Evolutionary conservation across 2,888 invertebrate species (phyloP).

Genomic region (Blastobasis lacticolella): DNA sequence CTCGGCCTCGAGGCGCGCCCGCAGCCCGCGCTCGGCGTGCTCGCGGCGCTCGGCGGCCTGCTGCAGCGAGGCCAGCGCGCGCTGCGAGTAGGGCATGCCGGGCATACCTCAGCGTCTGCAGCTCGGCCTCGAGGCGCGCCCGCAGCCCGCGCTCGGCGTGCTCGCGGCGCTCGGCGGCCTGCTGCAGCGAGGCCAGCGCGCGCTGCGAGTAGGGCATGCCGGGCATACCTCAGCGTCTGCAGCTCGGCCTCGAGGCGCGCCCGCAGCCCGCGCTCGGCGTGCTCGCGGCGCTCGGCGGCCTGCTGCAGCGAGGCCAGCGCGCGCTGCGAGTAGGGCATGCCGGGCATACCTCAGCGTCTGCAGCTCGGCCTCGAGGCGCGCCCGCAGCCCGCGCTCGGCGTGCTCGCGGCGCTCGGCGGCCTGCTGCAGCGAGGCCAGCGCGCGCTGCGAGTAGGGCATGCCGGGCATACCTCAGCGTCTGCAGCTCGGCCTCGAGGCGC

Average conservation of each 20-base stretch:
- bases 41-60: slow-evolving; percentile 89
- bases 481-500: slow-evolving; percentile 89
- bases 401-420: slow-evolving; percentile 90
- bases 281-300: slow-evolving; percentile 88
- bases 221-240: slow-evolving; percentile 52
- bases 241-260: slow-evolving; percentile 90
- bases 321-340: slow-evolving; percentile 74
- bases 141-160: slow-evolving; percentile 89
- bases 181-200: slow-evolving; percentile 85
- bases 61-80: slow-evolving; percentile 86
- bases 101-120: slow-evolving; percentile 66
- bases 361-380: slow-evolving; percentile 89
- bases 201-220: slow-evolving; percentile 75
- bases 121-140: slow-evolving; percentile 88
- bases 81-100: slow-evolving; percentile 71
- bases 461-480: slow-evolving; percentile 44
- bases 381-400: slow-evolving; percentile 87
- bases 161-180: slow-evolving; percentile 88
- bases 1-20: slow-evolving; percentile 90
- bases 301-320: slow-evolving; percentile 87
- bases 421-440: slow-evolving; percentile 85
- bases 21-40: slow-evolving; percentile 87
- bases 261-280: slow-evolving; percentile 87
- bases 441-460: slow-evolving; percentile 76
- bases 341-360: slow-evolving; percentile 53